Evolutionary conservation across 2,113 vertebrate species (phyloP).

Genomic region (Pundamilia nyererei): DNA sequence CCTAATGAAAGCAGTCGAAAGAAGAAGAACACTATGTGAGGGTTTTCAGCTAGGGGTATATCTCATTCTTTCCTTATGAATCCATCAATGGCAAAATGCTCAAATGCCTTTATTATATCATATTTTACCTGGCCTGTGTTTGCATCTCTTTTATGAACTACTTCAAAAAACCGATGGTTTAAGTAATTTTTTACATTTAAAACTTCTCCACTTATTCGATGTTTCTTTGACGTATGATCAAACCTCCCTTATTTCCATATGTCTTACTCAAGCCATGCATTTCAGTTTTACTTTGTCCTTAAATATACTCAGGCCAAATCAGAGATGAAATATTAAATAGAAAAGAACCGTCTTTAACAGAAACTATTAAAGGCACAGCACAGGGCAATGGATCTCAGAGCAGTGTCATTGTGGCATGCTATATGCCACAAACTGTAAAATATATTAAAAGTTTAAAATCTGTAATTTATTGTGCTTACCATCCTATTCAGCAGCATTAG

Average conservation of each 20-base stretch:
- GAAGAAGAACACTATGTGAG: neutral
- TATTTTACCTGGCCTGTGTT: neutral
- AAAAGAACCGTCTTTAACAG: neutral
- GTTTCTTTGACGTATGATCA: neutral
- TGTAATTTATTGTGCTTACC: neutral
- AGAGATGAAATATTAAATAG: neutral
- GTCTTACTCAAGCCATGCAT: neutral
- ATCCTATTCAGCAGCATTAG: neutral
- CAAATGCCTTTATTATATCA: neutral
- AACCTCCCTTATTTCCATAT: neutral
- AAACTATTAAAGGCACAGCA: neutral
- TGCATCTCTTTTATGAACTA: neutral
- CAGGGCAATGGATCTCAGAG: neutral
- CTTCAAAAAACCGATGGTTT: neutral
- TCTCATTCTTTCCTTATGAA: neutral
- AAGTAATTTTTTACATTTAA: neutral
- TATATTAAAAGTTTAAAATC: neutral
- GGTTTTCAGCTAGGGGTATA: neutral
- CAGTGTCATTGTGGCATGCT: neutral
- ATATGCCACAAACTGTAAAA: neutral
- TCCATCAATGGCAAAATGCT: neutral
- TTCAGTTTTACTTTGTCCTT: neutral
- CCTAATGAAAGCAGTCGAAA: neutral
- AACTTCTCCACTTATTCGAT: rapidly evolving
- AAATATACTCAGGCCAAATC: neutral